Evolutionary conservation across 2,797 vertebrate species (phyloP), one percentile per base, ranked within the genome.

Genomic region (Centroberyx gerrardi): DNA sequence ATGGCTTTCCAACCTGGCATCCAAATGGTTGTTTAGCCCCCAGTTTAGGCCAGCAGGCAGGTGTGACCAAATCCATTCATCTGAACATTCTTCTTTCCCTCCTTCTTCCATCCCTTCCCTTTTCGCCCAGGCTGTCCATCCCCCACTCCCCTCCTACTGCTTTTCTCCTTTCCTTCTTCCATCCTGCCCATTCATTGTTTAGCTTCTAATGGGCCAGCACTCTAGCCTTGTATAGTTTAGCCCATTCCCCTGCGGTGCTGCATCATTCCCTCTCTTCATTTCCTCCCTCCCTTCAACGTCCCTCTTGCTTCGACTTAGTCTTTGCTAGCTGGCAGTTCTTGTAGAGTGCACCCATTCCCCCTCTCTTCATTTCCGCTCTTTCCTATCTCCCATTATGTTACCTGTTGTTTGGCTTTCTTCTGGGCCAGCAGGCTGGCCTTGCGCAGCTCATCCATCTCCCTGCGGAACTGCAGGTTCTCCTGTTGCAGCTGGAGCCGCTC

Each of bases 401-500:
- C 98, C 96, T 96, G 95, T 87, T 97, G 94, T 85, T 96, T 98
- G 77, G 97, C 96, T 71, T 94, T 95, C 85, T 95, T 96, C 77
- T 99, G 96, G 36, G 92, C 93, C 7, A 97, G 93, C 29, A 85
- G 28, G 5, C 91, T 91, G 55, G 93, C 67, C 81, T 96, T 98
- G 56, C 95, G 96, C 73, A 97, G 90, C 54, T 94, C 91, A 3
- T 97, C 97, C 68, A 95, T 95, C 85, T 99, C 97, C 59, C 92
- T 96, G 80, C 90, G 94, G 31, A 98, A 81, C 68, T 96, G 94
- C 80, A 96, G 92, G 88, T 96, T 98, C 83, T 97, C 97, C 83
- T 96, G 93, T 75, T 98, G 97, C 77, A 99, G 95, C 76, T 94
- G 95, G n/a, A 99, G 93, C 42, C 97, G 94, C 78, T 99, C 95